phyloP scores from a whole-genome alignment of 64 coral and sea anemone species.

The Anthopleura sola region DNA sequence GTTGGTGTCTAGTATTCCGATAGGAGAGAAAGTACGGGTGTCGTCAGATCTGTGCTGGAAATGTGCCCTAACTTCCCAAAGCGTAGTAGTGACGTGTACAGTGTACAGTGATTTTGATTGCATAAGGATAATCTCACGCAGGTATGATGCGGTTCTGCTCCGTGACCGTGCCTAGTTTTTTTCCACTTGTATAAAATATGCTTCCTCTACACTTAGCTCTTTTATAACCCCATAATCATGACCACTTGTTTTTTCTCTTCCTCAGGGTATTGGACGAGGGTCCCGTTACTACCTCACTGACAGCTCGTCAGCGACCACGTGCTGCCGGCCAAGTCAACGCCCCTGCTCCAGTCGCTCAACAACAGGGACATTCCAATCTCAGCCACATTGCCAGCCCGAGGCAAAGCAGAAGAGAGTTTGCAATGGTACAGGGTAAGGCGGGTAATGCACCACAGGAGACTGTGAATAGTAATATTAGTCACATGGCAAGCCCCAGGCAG shows the following conservation, averaged over 20 bases:
- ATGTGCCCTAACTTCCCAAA: too few relatives aligned
- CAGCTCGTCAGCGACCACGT: constrained; percentile 75
- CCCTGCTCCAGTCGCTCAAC: constrained; percentile 29
- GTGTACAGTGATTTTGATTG: too few relatives aligned
- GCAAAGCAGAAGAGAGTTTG: constrained; percentile 68
- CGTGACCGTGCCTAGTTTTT: too few relatives aligned
- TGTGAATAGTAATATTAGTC: constrained; percentile 36
- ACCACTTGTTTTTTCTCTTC: neutral
- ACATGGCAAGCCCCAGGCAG: constrained; percentile 70
- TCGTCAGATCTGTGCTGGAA: too few relatives aligned
- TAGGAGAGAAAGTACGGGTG: too few relatives aligned
- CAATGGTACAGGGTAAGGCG: constrained; percentile 42
- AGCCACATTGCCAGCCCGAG: constrained; percentile 85
- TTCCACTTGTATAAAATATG: neutral
- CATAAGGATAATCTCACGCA: too few relatives aligned
- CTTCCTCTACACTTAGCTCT: neutral
- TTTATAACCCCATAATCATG: too few relatives aligned
- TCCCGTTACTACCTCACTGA: constrained; percentile 72
- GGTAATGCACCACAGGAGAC: constrained; percentile 24
- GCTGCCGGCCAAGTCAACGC: constrained; percentile 42
- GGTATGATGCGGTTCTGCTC: too few relatives aligned
- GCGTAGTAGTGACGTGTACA: too few relatives aligned
- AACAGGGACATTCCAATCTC: constrained; percentile 27
- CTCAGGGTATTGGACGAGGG: constrained; percentile 50
- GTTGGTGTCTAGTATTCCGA: too few relatives aligned